Evolutionary conservation across 2,888 invertebrate species (phyloP).

Genomic region (Melanostoma scalare): DNA sequence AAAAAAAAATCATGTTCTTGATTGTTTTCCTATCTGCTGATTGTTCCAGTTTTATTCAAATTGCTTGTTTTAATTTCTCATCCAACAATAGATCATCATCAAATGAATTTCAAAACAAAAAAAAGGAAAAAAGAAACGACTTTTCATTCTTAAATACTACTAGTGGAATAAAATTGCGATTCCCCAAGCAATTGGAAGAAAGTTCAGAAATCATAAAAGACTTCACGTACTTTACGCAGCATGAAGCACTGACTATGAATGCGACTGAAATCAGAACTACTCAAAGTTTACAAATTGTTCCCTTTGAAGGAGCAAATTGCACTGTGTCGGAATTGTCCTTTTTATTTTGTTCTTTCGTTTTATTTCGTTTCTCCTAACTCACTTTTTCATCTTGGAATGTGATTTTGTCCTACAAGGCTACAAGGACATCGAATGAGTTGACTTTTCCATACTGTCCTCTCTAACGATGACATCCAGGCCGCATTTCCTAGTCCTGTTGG

Average conservation of each 20-base stretch:
- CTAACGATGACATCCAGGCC: constrained; percentile 65
- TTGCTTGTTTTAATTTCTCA: too few species aligned
- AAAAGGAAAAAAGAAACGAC: background rate
- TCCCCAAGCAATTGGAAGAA: constrained; percentile 19
- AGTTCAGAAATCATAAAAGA: constrained; percentile 43
- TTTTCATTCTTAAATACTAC: too few species aligned
- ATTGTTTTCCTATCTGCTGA: too few species aligned
- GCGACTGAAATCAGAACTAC: constrained; percentile 59
- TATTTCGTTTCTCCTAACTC: constrained; percentile 24
- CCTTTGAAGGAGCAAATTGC: constrained; percentile 59
- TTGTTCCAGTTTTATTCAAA: too few species aligned
- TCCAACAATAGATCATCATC: too few species aligned
- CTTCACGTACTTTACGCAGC: constrained; percentile 42
- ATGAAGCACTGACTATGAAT: constrained; percentile 39
- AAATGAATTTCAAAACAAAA: too few species aligned
- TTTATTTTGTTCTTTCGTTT: constrained; percentile 14
- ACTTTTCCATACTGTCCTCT: constrained; percentile 63
- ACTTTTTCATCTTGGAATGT: constrained; percentile 57
- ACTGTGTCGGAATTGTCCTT: constrained; percentile 32
- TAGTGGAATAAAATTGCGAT: background rate
- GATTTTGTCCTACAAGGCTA: constrained; percentile 47
- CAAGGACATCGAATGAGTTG: constrained; percentile 50
- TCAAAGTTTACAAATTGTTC: constrained; percentile 66
- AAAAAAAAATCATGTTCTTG: too few species aligned
- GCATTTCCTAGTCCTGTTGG: constrained; percentile 60